These are phyloP conservation scores for Pampusana beccarii DNA, from an alignment of 2,113 vertebrate species.

Conservation along the genomic window DNA sequence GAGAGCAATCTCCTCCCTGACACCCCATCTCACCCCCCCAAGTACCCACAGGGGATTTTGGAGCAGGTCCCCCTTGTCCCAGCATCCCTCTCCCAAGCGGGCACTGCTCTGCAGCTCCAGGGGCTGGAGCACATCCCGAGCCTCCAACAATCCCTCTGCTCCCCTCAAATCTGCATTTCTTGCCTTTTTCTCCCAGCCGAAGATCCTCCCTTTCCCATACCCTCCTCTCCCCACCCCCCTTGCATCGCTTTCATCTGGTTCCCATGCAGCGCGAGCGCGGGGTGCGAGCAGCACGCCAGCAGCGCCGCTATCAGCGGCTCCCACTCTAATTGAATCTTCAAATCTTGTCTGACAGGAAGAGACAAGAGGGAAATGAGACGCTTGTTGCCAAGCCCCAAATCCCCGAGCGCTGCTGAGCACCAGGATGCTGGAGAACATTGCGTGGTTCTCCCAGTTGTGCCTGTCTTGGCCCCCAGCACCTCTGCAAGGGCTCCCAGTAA, in stretches of 20 bases:
- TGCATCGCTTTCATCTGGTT: not conserved
- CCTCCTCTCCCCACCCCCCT: not conserved
- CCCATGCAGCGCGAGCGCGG: not conserved
- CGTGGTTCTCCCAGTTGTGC: accelerated
- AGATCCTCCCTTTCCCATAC: not conserved
- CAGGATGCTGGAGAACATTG: accelerated
- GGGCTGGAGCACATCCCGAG: not conserved
- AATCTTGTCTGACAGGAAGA: conserved; percentile 39
- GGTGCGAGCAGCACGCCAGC: not conserved
- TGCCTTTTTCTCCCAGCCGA: not conserved
- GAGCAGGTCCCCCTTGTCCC: no score
- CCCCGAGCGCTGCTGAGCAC: accelerated
- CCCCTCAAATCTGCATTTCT: not conserved
- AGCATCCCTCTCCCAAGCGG: accelerated
- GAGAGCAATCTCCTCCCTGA: not conserved
- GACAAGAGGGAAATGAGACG: not conserved
- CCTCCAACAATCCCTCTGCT: not conserved
- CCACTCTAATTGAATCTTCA: conserved; percentile 53
- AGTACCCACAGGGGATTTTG: accelerated
- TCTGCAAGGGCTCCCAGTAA: accelerated
- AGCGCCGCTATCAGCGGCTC: not conserved
- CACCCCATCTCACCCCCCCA: not conserved
- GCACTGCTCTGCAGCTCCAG: not conserved
- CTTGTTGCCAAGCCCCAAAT: not conserved
- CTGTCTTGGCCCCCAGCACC: not conserved